These are phyloP conservation scores for Lethrus apterus DNA, from an alignment of 1,140 invertebrate genomes.

Conservation along the genomic window DNA sequence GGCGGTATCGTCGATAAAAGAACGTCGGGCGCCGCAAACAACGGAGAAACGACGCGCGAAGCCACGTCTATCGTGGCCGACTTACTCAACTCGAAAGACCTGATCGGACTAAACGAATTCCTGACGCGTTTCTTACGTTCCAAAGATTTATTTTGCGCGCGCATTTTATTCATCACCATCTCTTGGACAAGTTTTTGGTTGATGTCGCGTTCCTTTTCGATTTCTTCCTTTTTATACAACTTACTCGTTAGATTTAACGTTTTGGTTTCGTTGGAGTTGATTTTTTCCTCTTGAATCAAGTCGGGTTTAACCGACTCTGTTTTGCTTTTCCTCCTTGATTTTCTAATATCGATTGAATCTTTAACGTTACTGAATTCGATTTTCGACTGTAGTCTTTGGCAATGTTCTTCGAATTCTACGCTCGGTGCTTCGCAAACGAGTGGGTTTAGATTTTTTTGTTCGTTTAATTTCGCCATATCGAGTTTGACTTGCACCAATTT, in stretches of 20 bases:
- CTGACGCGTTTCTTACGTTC: constrained; percentile 31
- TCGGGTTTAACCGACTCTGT: constrained; percentile 35
- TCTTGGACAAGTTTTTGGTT: constrained; percentile 50
- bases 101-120: constrained; percentile 23
- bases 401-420: constrained; percentile 56
- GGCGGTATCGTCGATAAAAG: constrained; percentile 27
- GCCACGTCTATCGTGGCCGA: constrained; percentile 31
- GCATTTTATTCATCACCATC: constrained; percentile 69
- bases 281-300: constrained; percentile 43
- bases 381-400: constrained; percentile 58
- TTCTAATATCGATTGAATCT: constrained; percentile 62
- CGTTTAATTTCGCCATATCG: not conserved
- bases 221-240: constrained; percentile 35
- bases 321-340: constrained; percentile 52
- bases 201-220: constrained; percentile 36
- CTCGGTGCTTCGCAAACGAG: no score
- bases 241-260: no score
- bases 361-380: constrained; percentile 63
- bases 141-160: constrained; percentile 54
- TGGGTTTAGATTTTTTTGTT: constrained; percentile 30
- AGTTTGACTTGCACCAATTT: constrained; percentile 33
- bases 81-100: constrained; percentile 31
- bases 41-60: no score
- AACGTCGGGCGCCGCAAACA: constrained; percentile 30
- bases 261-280: not conserved